These are phyloP conservation scores for Neoseiulus cucumeris DNA, from an alignment of 1,140 invertebrate genomes.

Conservation along the genomic window DNA sequence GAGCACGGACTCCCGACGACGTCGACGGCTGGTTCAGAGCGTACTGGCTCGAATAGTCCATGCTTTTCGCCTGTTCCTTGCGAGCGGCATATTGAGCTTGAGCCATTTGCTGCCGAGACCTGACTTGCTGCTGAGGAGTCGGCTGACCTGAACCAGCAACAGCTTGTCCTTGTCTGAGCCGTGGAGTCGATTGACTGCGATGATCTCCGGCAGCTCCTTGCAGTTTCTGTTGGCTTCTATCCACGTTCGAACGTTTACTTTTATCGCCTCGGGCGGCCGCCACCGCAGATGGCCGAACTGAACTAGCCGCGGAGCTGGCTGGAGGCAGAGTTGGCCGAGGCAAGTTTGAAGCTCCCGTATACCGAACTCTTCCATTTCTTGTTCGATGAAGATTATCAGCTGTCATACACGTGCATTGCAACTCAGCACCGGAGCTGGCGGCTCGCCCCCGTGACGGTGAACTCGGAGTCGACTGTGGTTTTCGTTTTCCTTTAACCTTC, in stretches of 20 bases:
- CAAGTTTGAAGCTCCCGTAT: slow-evolving; percentile 24
- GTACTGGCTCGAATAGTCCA: slow-evolving; percentile 16
- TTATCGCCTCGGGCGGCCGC: slow-evolving; percentile 23
- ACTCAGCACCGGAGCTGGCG: slow-evolving; percentile 33
- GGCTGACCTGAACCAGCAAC: neutral
- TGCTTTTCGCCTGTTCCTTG: slow-evolving; percentile 20
- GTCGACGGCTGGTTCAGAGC: slow-evolving; percentile 2
- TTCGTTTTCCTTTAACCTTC: slow-evolving; percentile 40
- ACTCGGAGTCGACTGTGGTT: slow-evolving; percentile 76
- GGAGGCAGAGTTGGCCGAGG: slow-evolving; percentile 32
- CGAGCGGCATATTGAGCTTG: slow-evolving; percentile 19
- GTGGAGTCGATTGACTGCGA: slow-evolving; percentile 6
- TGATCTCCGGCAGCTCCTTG: neutral
- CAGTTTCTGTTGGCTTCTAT: slow-evolving; percentile 20
- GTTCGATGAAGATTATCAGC: slow-evolving; percentile 57
- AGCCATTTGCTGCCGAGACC: slow-evolving; percentile 13
- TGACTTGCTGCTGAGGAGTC: neutral
- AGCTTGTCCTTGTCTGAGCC: neutral
- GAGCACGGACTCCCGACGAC: neutral
- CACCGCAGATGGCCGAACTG: slow-evolving; percentile 25
- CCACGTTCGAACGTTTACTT: slow-evolving; percentile 21
- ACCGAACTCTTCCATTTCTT: slow-evolving; percentile 37
- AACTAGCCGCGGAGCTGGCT: slow-evolving; percentile 47
- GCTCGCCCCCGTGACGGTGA: slow-evolving; percentile 59
- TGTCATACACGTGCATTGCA: slow-evolving; percentile 85